phyloP scores from a whole-genome alignment of 2,888 invertebrate species.

The Cephus pygmeus region DNA sequence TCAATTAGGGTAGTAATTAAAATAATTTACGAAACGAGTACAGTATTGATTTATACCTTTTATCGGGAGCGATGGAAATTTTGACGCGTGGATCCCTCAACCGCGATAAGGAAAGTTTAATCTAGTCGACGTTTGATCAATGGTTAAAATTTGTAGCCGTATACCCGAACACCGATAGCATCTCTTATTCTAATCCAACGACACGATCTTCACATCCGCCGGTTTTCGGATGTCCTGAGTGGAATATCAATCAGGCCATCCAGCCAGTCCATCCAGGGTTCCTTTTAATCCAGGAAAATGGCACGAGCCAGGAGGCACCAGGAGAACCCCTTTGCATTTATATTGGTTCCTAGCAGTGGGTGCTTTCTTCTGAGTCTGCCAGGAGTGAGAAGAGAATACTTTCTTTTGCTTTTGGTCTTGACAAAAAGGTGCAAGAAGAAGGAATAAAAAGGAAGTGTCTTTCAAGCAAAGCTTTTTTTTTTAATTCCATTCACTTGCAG shows the following conservation, averaged over 20 bases:
- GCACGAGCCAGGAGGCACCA: slow-evolving; percentile 12
- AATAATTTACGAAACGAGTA: background rate
- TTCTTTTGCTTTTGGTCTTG: background rate
- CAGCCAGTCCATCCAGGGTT: slow-evolving; percentile 9
- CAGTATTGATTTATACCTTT: background rate
- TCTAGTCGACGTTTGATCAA: background rate
- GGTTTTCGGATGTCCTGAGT: slow-evolving; percentile 52
- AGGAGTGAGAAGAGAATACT: background rate
- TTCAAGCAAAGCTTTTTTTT: background rate
- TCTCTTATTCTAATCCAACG: slow-evolving; percentile 42
- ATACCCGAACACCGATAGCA: slow-evolving; percentile 19
- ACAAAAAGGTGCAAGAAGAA: background rate
- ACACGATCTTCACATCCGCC: slow-evolving; percentile 40
- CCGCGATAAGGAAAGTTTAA: background rate
- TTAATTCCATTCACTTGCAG: background rate
- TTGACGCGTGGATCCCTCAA: background rate
- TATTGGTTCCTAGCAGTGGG: slow-evolving; percentile 36
- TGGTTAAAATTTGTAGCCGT: background rate
- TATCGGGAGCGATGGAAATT: background rate
- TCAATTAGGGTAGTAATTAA: background rate
- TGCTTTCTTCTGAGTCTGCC: background rate
- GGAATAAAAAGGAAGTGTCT: background rate
- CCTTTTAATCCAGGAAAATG: slow-evolving; percentile 31
- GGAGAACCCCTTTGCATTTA: slow-evolving; percentile 51
- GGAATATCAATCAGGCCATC: slow-evolving; percentile 57